These are phyloP conservation scores for Boulengeromyrus knoepffleri DNA, from an alignment of 2,113 vertebrate species.

Conservation along the genomic window DNA sequence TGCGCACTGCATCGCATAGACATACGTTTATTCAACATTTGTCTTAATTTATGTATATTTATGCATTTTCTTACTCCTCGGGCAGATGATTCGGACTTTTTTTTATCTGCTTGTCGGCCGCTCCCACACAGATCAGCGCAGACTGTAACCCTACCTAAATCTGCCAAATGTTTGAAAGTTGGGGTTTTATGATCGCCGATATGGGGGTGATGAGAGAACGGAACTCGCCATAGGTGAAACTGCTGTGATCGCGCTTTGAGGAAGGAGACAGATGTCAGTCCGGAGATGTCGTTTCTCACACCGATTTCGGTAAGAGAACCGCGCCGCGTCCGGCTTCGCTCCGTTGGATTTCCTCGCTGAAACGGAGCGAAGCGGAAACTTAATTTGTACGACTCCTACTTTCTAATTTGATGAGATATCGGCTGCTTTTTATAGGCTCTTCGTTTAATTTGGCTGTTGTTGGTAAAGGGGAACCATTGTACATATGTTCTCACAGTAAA, in stretches of 20 bases:
- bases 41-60: neutral
- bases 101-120: neutral
- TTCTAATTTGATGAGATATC: neutral
- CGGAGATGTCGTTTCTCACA: neutral
- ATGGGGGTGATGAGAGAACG: neutral
- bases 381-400: neutral
- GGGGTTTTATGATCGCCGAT: neutral
- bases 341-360: neutral
- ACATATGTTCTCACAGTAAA: neutral
- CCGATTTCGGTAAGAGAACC: neutral
- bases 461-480: neutral
- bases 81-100: neutral
- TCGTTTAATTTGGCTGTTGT: neutral
- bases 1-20: neutral
- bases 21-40: neutral
- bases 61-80: neutral
- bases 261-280: conserved; percentile 3
- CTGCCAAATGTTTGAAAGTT: conserved; percentile 8
- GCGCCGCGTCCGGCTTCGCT: neutral
- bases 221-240: neutral
- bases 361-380: neutral
- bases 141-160: neutral
- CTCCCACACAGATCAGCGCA: neutral
- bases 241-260: neutral
- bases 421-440: neutral